Conservation (phyloP, 2,113 vertebrate species). For the Dasyornis broadbenti region DNA sequence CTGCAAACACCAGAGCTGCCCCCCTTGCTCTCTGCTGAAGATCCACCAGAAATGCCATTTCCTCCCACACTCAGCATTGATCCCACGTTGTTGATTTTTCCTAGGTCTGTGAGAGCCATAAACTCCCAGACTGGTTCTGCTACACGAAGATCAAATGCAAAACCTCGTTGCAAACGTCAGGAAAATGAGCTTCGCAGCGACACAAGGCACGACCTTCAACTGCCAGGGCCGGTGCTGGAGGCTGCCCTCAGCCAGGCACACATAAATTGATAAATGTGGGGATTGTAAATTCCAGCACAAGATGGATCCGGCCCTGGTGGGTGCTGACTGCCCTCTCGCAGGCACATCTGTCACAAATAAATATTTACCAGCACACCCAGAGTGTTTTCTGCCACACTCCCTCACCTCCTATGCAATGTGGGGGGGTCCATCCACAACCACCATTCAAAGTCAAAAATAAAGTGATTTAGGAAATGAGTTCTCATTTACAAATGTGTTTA, state of each 20-base stretch:
- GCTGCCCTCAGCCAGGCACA: background rate
- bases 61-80: fast-evolving
- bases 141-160: background rate
- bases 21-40: too few species aligned
- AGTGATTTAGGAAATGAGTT: conserved; percentile 2
- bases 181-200: background rate
- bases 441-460: background rate
- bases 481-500: background rate
- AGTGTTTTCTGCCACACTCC: background rate
- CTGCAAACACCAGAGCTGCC: background rate
- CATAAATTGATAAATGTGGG: background rate
- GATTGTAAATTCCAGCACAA: background rate
- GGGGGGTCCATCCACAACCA: background rate
- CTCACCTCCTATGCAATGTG: background rate
- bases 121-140: background rate
- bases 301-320: background rate
- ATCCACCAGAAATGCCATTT: background rate
- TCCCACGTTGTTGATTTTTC: background rate
- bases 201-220: background rate
- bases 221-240: background rate
- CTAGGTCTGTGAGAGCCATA: background rate
- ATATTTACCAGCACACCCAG: background rate
- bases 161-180: background rate
- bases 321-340: background rate
- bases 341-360: background rate